A percentile compares a stretch with the other conserved stretches of the same genome.
Evolutionary conservation across 2,888 invertebrate species (phyloP).

Genomic region (Spodoptera picta): DNA sequence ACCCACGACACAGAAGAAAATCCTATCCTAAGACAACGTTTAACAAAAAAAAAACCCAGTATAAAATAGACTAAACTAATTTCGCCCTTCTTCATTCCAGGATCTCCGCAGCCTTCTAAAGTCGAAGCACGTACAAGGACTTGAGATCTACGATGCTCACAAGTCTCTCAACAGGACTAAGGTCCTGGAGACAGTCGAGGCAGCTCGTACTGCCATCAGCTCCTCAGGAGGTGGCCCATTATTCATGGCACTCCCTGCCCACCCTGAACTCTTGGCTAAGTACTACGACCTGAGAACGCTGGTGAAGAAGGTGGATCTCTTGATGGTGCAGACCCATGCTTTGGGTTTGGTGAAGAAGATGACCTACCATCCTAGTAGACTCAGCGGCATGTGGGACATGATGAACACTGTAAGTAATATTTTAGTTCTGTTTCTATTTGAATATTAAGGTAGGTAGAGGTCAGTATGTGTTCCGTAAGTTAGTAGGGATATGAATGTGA

Average conservation of each 20-base stretch:
- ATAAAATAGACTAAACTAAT: neutral
- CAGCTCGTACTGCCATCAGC: slow-evolving; percentile 80
- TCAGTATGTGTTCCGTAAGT: no score
- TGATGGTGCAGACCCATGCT: slow-evolving; percentile 91
- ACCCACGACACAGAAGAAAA: no score
- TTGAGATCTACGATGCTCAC: slow-evolving; percentile 88
- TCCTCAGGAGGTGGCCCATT: slow-evolving; percentile 86
- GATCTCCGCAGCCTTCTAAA: slow-evolving; percentile 87
- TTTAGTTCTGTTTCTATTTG: neutral
- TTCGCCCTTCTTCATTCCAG: slow-evolving; percentile 73
- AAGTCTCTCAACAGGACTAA: slow-evolving; percentile 85
- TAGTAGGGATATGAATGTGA: no score
- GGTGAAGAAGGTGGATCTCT: slow-evolving; percentile 90
- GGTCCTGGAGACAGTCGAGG: slow-evolving; percentile 82
- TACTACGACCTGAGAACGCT: slow-evolving; percentile 91
- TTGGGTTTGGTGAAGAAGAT: slow-evolving; percentile 90
- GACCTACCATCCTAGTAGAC: slow-evolving; percentile 92
- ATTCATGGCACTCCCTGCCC: slow-evolving; percentile 90
- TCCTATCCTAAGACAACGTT: no score
- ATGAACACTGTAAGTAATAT: slow-evolving; percentile 90
- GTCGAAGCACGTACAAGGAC: slow-evolving; percentile 87
- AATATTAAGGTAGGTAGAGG: neutral
- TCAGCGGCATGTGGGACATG: slow-evolving; percentile 93
- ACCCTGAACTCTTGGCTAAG: slow-evolving; percentile 91
- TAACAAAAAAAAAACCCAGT: no score